Percentiles rank a stretch among this genome's conserved stretches.
Conservation (phyloP, 2,888 invertebrate genomes). For the Herminia tarsipennalis region DNA sequence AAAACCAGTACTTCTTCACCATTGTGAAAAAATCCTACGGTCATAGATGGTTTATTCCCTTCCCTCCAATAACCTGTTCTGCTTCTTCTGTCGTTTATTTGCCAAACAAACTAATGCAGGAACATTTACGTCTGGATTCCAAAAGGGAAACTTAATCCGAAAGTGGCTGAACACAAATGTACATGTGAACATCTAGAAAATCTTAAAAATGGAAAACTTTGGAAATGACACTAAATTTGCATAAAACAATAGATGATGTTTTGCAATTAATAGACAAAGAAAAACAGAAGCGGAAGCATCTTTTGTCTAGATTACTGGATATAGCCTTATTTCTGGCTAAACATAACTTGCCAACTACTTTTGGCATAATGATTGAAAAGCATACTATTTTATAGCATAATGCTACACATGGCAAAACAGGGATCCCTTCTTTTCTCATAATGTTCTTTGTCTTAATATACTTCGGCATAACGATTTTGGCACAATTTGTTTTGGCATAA, state of each 20-base stretch:
- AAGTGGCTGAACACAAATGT: not conserved
- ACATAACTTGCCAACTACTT: constrained; percentile 10
- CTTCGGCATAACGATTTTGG: too few species aligned
- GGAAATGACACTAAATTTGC: constrained; percentile 8
- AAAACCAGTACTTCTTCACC: too few species aligned
- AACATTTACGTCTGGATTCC: constrained; percentile 1
- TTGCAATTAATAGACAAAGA: constrained; percentile 18
- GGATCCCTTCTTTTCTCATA: too few species aligned
- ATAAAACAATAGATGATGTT: constrained; percentile 12
- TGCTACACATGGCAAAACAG: too few species aligned
- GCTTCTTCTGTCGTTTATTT: constrained; percentile 10
- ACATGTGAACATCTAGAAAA: constrained; percentile 5
- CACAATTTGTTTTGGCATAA: too few species aligned
- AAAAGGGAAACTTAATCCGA: constrained; percentile 5
- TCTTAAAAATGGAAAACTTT: constrained; percentile 10
- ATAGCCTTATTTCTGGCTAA: constrained; percentile 5
- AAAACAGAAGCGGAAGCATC: constrained; percentile 20
- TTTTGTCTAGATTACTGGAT: not conserved
- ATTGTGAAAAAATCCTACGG: too few species aligned
- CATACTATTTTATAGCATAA: too few species aligned
- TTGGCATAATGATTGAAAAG: too few species aligned
- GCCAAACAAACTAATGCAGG: not conserved
- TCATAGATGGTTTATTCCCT: too few species aligned
- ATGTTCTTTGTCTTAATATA: too few species aligned
- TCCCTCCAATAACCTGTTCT: too few species aligned